Percentiles rank a stretch among this genome's conserved stretches.
Conservation (phyloP, 2,888 invertebrate genomes). For the Lithophane socia region DNA sequence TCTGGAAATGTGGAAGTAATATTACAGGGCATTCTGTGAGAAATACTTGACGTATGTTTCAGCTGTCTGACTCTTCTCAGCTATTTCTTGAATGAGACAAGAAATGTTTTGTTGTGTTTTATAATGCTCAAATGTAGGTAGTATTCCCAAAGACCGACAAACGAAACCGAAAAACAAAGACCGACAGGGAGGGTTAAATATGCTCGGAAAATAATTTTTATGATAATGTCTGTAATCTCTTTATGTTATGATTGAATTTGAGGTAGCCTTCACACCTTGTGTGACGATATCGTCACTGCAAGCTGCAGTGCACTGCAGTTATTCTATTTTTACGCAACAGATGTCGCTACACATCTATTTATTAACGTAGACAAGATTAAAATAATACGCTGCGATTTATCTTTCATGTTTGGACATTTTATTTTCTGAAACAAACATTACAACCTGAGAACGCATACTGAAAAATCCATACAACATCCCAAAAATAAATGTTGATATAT, state of each 20-base stretch:
- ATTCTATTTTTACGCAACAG: neutral
- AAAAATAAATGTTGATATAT: conserved; percentile 47
- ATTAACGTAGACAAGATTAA: neutral
- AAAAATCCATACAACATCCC: neutral
- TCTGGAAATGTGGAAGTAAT: conserved; percentile 25
- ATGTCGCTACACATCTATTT: conserved; percentile 9
- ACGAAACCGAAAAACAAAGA: too few species aligned
- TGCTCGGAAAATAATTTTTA: neutral
- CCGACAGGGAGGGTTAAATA: neutral
- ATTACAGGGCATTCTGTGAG: conserved; percentile 12
- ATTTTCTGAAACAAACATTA: conserved; percentile 7
- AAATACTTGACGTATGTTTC: conserved; percentile 27
- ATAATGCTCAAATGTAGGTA: neutral
- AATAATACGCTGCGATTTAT: conserved; percentile 6
- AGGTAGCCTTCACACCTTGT: neutral
- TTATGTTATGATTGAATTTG: too few species aligned
- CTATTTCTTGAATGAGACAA: conserved; percentile 1
- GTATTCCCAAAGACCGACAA: neutral
- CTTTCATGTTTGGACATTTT: conserved; percentile 2
- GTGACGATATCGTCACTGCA: neutral
- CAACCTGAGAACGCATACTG: neutral
- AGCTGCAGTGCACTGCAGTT: neutral
- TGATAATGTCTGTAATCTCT: neutral
- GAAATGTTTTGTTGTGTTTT: neutral
- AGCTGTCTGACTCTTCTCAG: conserved; percentile 9